These are phyloP conservation scores for Nomada ruficornis DNA, from an alignment of 2,888 invertebrate genomes.

Conservation along the genomic window DNA sequence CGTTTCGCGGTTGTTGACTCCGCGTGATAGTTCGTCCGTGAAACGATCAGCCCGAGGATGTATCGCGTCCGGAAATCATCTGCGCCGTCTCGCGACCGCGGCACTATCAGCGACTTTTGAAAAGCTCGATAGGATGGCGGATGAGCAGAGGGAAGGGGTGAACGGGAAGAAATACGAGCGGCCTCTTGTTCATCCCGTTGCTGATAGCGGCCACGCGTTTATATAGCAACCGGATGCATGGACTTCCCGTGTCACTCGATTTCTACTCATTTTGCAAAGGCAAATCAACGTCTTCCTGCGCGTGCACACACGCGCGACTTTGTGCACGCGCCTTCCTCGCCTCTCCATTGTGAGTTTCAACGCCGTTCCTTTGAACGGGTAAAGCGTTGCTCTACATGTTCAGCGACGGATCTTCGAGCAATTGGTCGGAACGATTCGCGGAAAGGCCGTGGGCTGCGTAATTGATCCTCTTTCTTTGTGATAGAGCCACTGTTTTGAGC, in stretches of 20 bases:
- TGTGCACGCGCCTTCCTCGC: constrained; percentile 14
- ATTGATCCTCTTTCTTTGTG: background rate
- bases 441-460: constrained; percentile 8
- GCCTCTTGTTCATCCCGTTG: constrained; percentile 37
- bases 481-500: background rate
- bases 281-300: constrained; percentile 63
- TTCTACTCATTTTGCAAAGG: constrained; percentile 64
- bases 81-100: background rate
- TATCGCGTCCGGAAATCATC: constrained; percentile 56
- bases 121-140: background rate
- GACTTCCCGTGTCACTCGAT: constrained; percentile 68
- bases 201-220: constrained; percentile 32
- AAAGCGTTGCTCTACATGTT: constrained; percentile 44
- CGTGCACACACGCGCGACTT: constrained; percentile 3
- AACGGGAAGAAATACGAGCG: constrained; percentile 40
- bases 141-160: background rate
- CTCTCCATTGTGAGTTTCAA: constrained; percentile 26
- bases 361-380: background rate
- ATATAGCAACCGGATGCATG: constrained; percentile 43
- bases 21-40: constrained; percentile 52
- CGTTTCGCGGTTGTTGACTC: constrained; percentile 63
- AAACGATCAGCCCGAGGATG: constrained; percentile 52
- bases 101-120: background rate
- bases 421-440: constrained; percentile 40
- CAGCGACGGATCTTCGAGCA: constrained; percentile 34